Base-by-base conservation (phyloP, 2,113 vertebrate genomes). In the Perca flavescens region DNA sequence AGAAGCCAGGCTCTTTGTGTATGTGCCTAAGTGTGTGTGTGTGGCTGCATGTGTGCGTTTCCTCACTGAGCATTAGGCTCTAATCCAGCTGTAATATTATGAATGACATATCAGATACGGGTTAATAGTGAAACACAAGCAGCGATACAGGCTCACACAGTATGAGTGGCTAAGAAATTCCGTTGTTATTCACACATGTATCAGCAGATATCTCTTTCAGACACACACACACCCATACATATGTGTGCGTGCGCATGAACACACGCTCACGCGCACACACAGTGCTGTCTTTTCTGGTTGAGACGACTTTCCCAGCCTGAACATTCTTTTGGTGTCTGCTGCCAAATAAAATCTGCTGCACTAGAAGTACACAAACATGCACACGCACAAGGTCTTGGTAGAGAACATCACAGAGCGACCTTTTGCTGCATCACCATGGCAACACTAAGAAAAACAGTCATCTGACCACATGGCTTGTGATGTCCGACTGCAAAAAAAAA, bases 341-440 rank as follows among this genome's bases (percentile, higher is more conserved):
- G 74, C 87, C 87, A 90, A 80, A 88, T 79, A 28, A 54, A 85
- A 85, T 89, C 65, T 79, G 74, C 74, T 70, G 66, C 81, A 79
- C 68, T 49, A 43, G 14, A 77, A 57, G 61, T 77, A 79, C 76
- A 87, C 72, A 66, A 22, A 52, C 56, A 73, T 25, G 47, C 77
- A 83, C 49, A 7, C 43, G 52, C 73, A 67, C 84, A 82, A 86
- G 85, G 87, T 92, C 86, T 90, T 66, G 60, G 52, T 40, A 75
- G 82, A 87, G 56, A 89, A 85, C 74, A 78, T 89, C 86, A 76
- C 36, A 11, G 17, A 62, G 71, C 16, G 56, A 88, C 86, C 89
- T 91, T 92, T 91, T 84, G 79, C 78, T 77, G 58, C 68, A 82
- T 94, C 47, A 6, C 87, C 70, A 90, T 91, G 63, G 87, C 82